These are phyloP conservation scores for Hypocryptadius cinnamomeus DNA, from an alignment of 2,113 vertebrate genomes.

Conservation along the genomic window DNA sequence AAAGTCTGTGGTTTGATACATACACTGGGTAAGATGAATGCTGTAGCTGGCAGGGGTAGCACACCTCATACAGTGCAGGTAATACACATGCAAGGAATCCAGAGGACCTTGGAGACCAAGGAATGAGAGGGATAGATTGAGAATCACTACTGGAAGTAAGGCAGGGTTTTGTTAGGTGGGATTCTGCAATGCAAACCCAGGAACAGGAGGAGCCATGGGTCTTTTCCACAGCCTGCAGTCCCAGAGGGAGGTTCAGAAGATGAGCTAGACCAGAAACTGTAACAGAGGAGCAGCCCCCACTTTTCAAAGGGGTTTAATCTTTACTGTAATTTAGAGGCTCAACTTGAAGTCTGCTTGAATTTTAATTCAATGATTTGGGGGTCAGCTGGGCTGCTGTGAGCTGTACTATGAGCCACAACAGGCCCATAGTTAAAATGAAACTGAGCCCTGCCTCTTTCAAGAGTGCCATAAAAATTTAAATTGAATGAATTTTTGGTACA, in stretches of 20 bases:
- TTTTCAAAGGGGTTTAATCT: not conserved
- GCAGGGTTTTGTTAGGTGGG: not conserved
- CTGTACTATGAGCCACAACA: not conserved
- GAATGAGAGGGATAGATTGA: not conserved
- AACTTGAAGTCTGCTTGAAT: not conserved
- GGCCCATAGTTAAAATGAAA: conserved; percentile 21
- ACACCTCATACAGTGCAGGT: not conserved
- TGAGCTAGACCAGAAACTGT: not conserved
- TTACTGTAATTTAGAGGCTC: not conserved
- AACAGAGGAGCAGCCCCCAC: not conserved
- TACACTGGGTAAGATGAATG: not conserved
- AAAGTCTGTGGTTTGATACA: not conserved
- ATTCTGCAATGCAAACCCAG: not conserved
- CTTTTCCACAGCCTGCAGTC: not conserved
- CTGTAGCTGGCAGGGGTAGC: not conserved
- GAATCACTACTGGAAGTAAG: not conserved
- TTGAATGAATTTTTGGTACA: not conserved
- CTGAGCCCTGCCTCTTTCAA: not conserved
- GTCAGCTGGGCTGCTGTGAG: not conserved
- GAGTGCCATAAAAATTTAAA: conserved; percentile 9
- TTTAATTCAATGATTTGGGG: not conserved
- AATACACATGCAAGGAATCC: not conserved
- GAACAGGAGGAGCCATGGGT: not conserved
- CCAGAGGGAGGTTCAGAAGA: not conserved
- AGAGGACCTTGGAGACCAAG: not conserved